Evolutionary conservation across 2,113 vertebrate species (phyloP), one percentile per base, ranked within the genome.

Genomic region (Engystomops pustulosus): DNA sequence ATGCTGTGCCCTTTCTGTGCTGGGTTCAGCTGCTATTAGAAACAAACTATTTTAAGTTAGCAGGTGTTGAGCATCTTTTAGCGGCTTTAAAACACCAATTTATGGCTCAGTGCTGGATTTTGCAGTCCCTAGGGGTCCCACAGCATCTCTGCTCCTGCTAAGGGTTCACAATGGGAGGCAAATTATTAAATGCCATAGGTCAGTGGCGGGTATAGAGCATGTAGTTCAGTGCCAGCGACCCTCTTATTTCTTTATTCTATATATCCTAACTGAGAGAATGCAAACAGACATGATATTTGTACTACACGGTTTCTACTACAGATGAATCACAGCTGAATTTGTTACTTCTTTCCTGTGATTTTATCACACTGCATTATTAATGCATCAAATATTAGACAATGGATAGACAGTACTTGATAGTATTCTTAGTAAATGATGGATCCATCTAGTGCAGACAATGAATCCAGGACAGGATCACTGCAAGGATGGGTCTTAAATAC

Each of bases 21-120:
- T 36, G 47, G 83, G 83, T 85, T 85, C 49, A 85, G 74, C 74
- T 85, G 62, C 75, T 79, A 79, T 79, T 85, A 85, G 47, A 85
- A 79, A 68, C 62, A 79, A 85, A 79, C 83, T 85, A 85, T 79
- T 85, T 85, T 79, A 85, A 70, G 83, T 85, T 79, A 85, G 74
- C 83, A 85, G 83, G 83, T 85, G 83, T 79, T 85, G 74, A 79
- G 74, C 74, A 85, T 85, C 83, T 85, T 85, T 85, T 85, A 79
- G 62, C 74, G 25, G 75, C 27, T 85, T 79, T 85, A 58, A 85
- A 85, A 79, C 51, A 85, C 83, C 74, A 85, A 85, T 85, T 85
- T 85, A 70, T 75, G 79, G 83, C 75, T 85, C 34, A 79, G 49
- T 79, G 34, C 62, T 58, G 75, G 62, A 70, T 51, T 70, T 85